Evolutionary conservation across 2,797 vertebrate species (phyloP).

Genomic region (Syngnathus acus): DNA sequence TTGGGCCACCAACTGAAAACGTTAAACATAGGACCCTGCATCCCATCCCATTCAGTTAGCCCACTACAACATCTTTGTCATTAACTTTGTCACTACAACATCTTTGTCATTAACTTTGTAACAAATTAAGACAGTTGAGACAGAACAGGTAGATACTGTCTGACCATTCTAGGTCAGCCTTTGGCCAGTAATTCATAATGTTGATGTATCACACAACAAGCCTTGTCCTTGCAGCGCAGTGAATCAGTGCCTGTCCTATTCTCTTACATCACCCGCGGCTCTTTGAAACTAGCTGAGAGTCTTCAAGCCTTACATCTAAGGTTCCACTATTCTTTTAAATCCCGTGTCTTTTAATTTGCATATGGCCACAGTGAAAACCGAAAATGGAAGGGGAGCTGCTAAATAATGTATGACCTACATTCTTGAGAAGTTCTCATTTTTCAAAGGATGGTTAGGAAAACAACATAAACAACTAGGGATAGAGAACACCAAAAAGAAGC

Average conservation of each 20-base stretch:
- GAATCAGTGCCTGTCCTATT: constrained; percentile 10
- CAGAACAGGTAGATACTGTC: constrained; percentile 1
- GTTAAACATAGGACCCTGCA: too few relatives aligned
- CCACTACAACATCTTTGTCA: background rate
- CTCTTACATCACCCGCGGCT: constrained; percentile 10
- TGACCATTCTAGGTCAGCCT: constrained; percentile 25
- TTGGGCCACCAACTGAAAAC: too few relatives aligned
- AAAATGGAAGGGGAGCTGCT: constrained; percentile 39
- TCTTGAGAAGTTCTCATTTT: constrained; percentile 50
- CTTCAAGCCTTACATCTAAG: constrained; percentile 28
- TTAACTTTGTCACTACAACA: background rate
- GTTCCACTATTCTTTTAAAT: constrained; percentile 38
- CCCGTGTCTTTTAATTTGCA: constrained; percentile 49
- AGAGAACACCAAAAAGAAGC: background rate
- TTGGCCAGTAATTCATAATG: constrained; percentile 8
- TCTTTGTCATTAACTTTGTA: too few relatives aligned
- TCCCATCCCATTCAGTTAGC: background rate
- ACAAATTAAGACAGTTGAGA: constrained; percentile 3
- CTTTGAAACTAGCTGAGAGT: constrained; percentile 36
- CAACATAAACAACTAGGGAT: constrained; percentile 23
- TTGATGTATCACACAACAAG: background rate
- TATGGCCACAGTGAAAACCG: constrained; percentile 42
- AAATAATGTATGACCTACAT: constrained; percentile 58
- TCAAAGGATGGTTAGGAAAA: constrained; percentile 37
- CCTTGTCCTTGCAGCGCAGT: constrained; percentile 11